These are phyloP conservation scores for Proctacanthus coquilletti DNA, from an alignment of 1,140 invertebrate genomes.

Conservation along the genomic window DNA sequence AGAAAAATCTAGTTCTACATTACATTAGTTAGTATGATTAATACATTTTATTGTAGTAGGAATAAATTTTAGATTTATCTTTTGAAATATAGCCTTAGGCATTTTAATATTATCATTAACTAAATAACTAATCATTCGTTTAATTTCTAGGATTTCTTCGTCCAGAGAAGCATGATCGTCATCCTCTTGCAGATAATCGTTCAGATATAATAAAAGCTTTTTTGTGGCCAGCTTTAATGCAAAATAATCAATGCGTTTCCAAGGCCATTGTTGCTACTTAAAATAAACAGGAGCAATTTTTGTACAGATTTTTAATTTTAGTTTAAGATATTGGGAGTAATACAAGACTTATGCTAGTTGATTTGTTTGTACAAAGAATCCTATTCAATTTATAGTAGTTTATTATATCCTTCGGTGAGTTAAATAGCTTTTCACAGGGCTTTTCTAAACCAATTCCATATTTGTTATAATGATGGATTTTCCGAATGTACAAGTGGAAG, in stretches of 20 bases:
- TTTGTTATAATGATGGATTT: slow-evolving; percentile 15
- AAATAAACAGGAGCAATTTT: slow-evolving; percentile 2
- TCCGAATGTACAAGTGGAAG: slow-evolving; percentile 22
- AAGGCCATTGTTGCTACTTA: slow-evolving; percentile 43
- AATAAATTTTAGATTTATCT: no score
- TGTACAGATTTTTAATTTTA: not conserved
- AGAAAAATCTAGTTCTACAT: slow-evolving; percentile 4
- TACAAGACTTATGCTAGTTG: slow-evolving; percentile 14
- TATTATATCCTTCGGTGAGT: slow-evolving; percentile 19
- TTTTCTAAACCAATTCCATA: slow-evolving; percentile 21
- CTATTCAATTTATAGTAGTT: slow-evolving; percentile 19
- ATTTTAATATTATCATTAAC: no score
- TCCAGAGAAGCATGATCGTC: slow-evolving; percentile 39
- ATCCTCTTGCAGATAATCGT: slow-evolving; percentile 36
- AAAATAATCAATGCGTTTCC: slow-evolving; percentile 39
- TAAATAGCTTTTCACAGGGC: slow-evolving; percentile 15
- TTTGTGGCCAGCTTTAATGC: slow-evolving; percentile 45
- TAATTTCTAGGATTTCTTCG: slow-evolving; percentile 17
- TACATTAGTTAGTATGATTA: not conserved
- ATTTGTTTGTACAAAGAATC: slow-evolving; percentile 22
- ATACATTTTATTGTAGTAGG: slow-evolving; percentile 1
- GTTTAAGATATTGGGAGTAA: slow-evolving; percentile 13
- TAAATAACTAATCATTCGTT: no score
- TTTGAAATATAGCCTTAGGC: no score
- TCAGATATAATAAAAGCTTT: slow-evolving; percentile 44